Percentiles rank a stretch among this genome's conserved stretches.
phyloP scores from a whole-genome alignment of 37 sponge, comb jelly and placozoan species.

The Spongilla lacustris region DNA sequence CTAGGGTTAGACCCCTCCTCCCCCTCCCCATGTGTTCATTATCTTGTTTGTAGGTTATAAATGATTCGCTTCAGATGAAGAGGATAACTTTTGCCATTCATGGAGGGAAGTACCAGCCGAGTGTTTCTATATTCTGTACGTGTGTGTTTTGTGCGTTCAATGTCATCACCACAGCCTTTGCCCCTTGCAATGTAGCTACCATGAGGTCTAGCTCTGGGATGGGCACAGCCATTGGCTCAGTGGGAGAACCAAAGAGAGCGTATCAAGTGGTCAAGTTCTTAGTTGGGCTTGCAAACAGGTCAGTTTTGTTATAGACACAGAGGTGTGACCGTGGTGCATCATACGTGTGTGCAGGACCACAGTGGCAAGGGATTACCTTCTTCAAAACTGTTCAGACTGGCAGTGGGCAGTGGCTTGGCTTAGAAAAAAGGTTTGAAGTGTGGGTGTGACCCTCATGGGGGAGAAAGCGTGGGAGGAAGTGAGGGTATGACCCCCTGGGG shows the following conservation, averaged over 20 bases:
- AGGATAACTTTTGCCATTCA: constrained; percentile 66
- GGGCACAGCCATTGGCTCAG: background rate
- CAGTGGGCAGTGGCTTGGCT: constrained; percentile 88
- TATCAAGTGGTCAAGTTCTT: constrained; percentile 96
- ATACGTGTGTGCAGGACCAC: constrained; percentile 33
- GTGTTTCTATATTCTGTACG: constrained; percentile 61
- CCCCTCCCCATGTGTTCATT: background rate
- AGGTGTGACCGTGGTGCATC: background rate
- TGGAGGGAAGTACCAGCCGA: constrained; percentile 65
- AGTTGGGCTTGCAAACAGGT: constrained; percentile 83
- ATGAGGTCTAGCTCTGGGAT: background rate
- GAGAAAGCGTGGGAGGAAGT: background rate
- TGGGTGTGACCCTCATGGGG: too few relatives aligned
- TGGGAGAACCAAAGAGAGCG: constrained; percentile 76
- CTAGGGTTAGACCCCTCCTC: too few relatives aligned
- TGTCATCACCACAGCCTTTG: too few relatives aligned
- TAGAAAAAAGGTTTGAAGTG: constrained; percentile 53
- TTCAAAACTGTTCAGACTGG: constrained; percentile 63
- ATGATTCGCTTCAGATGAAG: constrained; percentile 68
- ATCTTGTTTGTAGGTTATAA: constrained; percentile 49
- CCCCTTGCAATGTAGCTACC: background rate
- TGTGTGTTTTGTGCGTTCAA: background rate
- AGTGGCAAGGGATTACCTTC: constrained; percentile 52
- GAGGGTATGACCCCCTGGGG: background rate
- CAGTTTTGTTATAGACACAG: background rate